These are phyloP conservation scores for Mormyrus proboscirostris DNA, from an alignment of 2,797 vertebrate genomes.

Conservation along the genomic window DNA sequence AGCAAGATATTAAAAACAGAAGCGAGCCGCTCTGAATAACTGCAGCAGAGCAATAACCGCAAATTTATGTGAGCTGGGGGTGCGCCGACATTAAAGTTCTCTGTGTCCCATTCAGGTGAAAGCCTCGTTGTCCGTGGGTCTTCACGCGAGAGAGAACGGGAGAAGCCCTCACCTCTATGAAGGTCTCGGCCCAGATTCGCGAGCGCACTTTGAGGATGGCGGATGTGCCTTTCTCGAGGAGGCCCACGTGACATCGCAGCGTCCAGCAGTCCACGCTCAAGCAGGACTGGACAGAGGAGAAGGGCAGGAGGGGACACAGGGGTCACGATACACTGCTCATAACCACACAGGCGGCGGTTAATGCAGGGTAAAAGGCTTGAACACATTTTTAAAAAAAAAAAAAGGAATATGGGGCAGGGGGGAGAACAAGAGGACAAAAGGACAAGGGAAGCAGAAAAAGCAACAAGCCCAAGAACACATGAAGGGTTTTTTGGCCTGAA, in stretches of 20 bases:
- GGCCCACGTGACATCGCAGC: conserved; percentile 71
- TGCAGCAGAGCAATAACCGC: neutral
- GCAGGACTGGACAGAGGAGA: conserved; percentile 64
- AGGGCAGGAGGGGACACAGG: neutral
- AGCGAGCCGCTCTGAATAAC: neutral
- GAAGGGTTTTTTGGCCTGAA: neutral
- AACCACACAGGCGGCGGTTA: neutral
- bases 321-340: neutral
- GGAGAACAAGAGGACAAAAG: neutral
- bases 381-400: neutral
- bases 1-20: neutral
- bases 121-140: neutral
- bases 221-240: conserved; percentile 70
- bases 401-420: neutral
- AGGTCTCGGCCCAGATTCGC: conserved; percentile 75
- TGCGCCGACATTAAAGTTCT: neutral
- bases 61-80: neutral
- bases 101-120: neutral
- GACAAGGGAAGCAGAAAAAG: neutral
- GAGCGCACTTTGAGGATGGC: conserved; percentile 73
- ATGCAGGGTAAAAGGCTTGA: neutral
- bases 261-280: conserved; percentile 73
- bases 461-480: neutral
- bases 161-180: conserved; percentile 64
- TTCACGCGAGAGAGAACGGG: neutral